Conservation (phyloP, 2,113 vertebrate species). For the Agapornis roseicollis region DNA sequence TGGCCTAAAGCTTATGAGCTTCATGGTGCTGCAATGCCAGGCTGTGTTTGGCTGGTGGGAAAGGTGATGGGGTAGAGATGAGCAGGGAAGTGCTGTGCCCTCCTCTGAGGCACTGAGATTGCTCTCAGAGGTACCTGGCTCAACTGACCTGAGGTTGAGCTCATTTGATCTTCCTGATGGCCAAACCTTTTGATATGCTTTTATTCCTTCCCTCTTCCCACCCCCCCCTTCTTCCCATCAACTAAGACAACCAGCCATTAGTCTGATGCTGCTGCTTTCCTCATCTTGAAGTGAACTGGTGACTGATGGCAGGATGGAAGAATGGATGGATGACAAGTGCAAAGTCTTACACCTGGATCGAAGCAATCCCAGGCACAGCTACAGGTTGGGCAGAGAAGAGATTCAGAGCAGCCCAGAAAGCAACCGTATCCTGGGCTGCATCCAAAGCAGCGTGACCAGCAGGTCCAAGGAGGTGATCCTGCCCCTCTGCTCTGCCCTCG, state of each 20-base stretch:
- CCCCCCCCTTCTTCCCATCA: accelerated
- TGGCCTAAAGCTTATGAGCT: not conserved
- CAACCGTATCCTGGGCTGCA: no score
- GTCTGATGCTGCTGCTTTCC: not conserved
- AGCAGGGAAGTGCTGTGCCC: no score
- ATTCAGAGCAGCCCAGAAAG: no score
- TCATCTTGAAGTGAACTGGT: not conserved
- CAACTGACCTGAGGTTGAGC: not conserved
- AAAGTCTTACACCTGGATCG: no score
- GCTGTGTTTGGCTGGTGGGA: not conserved
- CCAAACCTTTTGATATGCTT: not conserved
- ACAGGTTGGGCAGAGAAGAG: no score
- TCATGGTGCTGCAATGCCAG: not conserved
- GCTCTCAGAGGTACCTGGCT: accelerated
- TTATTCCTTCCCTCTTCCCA: not conserved
- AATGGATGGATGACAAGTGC: not conserved
- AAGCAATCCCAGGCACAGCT: no score
- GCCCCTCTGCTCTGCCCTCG: no score
- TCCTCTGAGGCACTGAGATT: not conserved
- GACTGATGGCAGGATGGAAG: not conserved
- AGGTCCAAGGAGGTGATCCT: no score
- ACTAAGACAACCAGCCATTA: not conserved
- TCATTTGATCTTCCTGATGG: not conserved
- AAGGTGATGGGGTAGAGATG: not conserved
- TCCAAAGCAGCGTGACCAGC: no score